A percentile compares a stretch with the other conserved stretches of the same genome.
phyloP scores from a whole-genome alignment of 2,888 invertebrate genomes.

The Ceraclea dissimilis region DNA sequence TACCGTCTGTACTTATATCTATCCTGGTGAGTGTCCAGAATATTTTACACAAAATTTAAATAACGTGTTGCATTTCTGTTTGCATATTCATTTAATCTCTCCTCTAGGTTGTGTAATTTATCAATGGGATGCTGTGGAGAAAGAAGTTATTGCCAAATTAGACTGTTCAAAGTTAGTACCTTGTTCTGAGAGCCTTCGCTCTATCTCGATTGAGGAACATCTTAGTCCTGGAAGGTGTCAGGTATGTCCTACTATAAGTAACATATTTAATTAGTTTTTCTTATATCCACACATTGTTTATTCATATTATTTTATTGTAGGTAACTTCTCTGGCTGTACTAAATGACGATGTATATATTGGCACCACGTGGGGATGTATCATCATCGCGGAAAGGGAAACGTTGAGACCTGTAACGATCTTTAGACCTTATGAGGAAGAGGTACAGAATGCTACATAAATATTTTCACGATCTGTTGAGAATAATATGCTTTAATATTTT shows the following conservation, averaged over 20 bases:
- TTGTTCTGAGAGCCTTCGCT: slow-evolving; percentile 85
- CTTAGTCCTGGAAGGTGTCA: slow-evolving; percentile 70
- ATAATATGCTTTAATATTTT: background rate
- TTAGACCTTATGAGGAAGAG: slow-evolving; percentile 83
- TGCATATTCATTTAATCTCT: background rate
- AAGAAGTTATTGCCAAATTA: slow-evolving; percentile 65
- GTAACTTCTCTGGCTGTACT: slow-evolving; percentile 64
- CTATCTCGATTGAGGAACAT: slow-evolving; percentile 83
- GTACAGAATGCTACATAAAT: slow-evolving; percentile 41
- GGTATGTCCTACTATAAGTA: slow-evolving; percentile 36
- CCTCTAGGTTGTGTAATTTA: slow-evolving; percentile 73
- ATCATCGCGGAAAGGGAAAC: slow-evolving; percentile 78
- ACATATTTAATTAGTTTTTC: background rate
- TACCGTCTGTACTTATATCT: slow-evolving; percentile 71
- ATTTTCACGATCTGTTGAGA: no score
- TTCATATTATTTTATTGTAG: slow-evolving; percentile 33
- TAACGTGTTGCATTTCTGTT: background rate
- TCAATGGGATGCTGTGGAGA: slow-evolving; percentile 70
- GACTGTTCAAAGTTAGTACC: slow-evolving; percentile 90
- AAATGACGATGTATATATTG: slow-evolving; percentile 72
- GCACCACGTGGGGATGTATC: slow-evolving; percentile 92
- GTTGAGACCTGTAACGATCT: slow-evolving; percentile 83
- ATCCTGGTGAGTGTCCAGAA: slow-evolving; percentile 53
- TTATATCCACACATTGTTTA: background rate
- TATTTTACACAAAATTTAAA: background rate